Percentiles rank a stretch among this genome's conserved stretches.
phyloP scores from a whole-genome alignment of 2,797 vertebrate species.

The Nannoperca australis region DNA sequence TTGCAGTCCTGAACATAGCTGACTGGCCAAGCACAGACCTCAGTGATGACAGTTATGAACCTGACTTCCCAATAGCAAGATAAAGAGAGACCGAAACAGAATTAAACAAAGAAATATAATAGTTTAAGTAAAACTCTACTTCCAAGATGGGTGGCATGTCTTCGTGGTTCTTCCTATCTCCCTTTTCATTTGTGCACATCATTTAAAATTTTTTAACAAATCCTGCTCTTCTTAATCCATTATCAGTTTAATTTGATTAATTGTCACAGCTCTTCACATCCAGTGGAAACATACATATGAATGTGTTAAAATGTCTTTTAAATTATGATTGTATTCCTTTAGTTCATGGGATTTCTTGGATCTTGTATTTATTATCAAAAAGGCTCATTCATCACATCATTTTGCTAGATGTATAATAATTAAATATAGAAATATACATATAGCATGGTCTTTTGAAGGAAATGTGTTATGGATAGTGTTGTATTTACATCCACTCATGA shows the following conservation, averaged over 20 bases:
- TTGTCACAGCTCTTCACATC: background rate
- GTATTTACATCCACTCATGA: conserved; percentile 26
- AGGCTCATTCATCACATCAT: background rate
- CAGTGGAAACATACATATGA: background rate
- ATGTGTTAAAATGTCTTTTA: background rate
- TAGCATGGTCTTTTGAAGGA: background rate
- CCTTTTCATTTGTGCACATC: background rate
- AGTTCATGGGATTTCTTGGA: background rate
- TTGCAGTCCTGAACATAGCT: no score
- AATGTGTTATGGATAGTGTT: background rate
- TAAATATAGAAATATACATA: background rate
- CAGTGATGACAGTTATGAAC: background rate
- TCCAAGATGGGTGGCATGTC: background rate
- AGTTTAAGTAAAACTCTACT: background rate
- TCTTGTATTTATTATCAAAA: background rate
- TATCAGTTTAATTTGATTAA: conserved; percentile 12
- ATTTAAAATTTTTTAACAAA: background rate
- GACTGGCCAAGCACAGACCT: conserved; percentile 5
- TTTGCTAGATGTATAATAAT: background rate
- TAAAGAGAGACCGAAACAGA: background rate
- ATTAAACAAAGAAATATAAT: background rate
- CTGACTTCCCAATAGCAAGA: background rate
- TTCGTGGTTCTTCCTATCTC: background rate
- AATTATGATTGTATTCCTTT: background rate
- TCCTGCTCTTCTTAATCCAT: background rate